Evolutionary conservation across 92 coral and sea anemone species (phyloP), one percentile per base, ranked within the genome.

Genomic region (Siderastrea radians): DNA sequence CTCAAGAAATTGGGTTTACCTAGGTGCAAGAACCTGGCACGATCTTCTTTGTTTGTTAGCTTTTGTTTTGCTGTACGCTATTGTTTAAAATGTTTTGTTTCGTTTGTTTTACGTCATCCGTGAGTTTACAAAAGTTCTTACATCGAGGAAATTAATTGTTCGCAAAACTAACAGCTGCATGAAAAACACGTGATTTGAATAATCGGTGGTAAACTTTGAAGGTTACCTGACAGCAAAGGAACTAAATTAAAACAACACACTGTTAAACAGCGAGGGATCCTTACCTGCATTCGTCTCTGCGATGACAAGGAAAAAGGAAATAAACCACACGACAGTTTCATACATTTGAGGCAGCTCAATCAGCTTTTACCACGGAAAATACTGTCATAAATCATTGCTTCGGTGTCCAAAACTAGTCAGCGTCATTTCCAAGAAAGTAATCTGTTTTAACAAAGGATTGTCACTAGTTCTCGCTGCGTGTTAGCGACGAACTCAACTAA

Each of bases 201-300:
- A 26, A 26, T 26, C 38, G 38, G 38, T 26, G 38, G 38, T 26
- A 61, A 61, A 61, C 19, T 13, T 7, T 7, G 13, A 61, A 16
- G 4, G 13, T 12, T 1, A 12, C 16, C 13, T 7, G 13, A 16
- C 3, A 3, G 5, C 53, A 47, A 45, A 6, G 9, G n/a, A 47
- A 71, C 26, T 55, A 46, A 16, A 17, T 11, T 14, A 71, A 49
- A 49, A 49, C 6, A 4, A 61, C 6, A 13, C 7, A 13, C 49
- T 44, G 7, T 5, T 13, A 69, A 48, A 9, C 15, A 69, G 11
- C 4, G 47, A 46, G 12, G 15, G 2, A 1, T 8, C 19, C 81
- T 15, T 49, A 82, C 86, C 86, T 70, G 77, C 48, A 13, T 58
- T 57, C 6, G 57, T 55, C 2, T 17, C 68, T 6, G 63, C 38